Base-by-base conservation (phyloP, 2,888 invertebrate species). In the Agelastica alni region DNA sequence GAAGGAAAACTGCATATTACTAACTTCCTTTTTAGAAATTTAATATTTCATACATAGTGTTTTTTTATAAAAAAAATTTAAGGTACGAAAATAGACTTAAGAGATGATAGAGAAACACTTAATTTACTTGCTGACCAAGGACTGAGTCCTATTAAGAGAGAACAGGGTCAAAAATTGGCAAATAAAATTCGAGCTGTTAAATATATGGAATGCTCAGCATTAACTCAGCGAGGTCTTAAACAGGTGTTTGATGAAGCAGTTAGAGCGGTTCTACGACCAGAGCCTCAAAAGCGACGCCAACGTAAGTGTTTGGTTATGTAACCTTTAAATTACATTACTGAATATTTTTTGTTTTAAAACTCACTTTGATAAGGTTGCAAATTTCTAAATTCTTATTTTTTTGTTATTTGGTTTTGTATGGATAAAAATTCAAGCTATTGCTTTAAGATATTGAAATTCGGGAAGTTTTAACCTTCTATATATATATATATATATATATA, bases 241-340 rank as follows among this genome's bases (percentile, higher is more conserved):
- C 94, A 95, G 84, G 98, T 99, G 53, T 99, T 99, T 81, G 97
- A 98, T 74, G 99, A 99, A 81, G 96, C 98, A 20, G 98, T 98
- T 28, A 85, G 98, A 68, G 94, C 97, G 54, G 98, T 99, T 63
- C 83, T 99, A 72, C 86, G 95, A 82, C 99, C 99, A 46, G 96
- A 97, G 79, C 96, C 97, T 55, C 89, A 92, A 73, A 95, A 95
- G 79, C 87, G 93, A 80, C 90, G 91, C 80, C 93, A 94, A 82
- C 87, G 93, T 80, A 93, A 93, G 80, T 95, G 94, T 83, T 70
- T 76, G 66, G 68, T 77, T 56, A 77, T 77, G 77, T 77, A 75
- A 67, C 62, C 58, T 55, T 51, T 46, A 20, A 30, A 18, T 51
- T 30, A 31, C 12, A 48, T 39, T 20, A 28, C 17, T n/a, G 34